phyloP scores from a whole-genome alignment of 2,888 invertebrate species.

The Tricholauxania praeusta region DNA sequence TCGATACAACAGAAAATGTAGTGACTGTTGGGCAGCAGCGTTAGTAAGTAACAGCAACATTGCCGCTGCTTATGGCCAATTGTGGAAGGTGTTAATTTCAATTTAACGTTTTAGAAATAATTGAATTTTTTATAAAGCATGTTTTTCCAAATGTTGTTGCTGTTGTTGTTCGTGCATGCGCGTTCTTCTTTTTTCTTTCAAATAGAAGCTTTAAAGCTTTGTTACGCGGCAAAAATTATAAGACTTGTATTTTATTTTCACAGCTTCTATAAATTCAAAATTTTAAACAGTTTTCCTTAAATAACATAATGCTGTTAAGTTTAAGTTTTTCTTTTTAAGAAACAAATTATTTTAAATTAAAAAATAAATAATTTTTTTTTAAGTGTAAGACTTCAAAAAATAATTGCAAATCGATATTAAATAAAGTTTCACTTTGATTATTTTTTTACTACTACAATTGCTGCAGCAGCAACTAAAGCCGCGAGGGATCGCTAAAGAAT shows the following conservation, averaged over 20 bases:
- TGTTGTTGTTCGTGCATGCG: neutral
- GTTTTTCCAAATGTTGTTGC: conserved; percentile 8
- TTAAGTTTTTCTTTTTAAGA: too few species aligned
- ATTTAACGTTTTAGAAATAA: conserved; percentile 49
- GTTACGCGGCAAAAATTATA: too few species aligned
- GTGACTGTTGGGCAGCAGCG: too few species aligned
- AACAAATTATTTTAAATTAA: too few species aligned
- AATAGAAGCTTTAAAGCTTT: neutral
- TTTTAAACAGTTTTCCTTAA: too few species aligned
- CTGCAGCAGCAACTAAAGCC: conserved; percentile 11
- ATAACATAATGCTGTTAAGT: too few species aligned
- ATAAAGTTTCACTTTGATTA: neutral
- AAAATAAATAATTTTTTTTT: too few species aligned
- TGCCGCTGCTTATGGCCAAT: conserved; percentile 46
- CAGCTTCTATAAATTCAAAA: too few species aligned
- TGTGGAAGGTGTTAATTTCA: conserved; percentile 52
- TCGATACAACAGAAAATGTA: neutral
- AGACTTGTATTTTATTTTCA: too few species aligned
- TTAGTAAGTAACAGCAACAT: too few species aligned
- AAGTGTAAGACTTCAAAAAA: too few species aligned
- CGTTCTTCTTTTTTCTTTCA: conserved; percentile 5
- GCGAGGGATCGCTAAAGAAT: conserved; percentile 23
- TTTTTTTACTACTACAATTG: neutral
- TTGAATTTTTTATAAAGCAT: conserved; percentile 43
- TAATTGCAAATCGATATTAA: too few species aligned